Base-by-base conservation (phyloP, 2,113 vertebrate genomes). In the Pterophyllum scalare region DNA sequence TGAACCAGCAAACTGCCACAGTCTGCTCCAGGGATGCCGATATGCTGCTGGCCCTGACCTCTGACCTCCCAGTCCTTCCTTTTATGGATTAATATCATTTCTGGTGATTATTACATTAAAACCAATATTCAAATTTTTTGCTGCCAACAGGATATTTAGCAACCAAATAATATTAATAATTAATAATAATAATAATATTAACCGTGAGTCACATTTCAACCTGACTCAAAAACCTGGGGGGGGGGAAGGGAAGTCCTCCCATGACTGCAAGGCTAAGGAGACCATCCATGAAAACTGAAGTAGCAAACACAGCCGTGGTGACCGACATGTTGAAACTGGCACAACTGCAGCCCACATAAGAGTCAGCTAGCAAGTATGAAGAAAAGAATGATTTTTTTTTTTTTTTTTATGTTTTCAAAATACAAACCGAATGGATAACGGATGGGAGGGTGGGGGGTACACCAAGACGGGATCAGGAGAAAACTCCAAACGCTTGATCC, bases 251-350 rank as follows among this genome's bases (percentile, higher is more conserved):
- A 46, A 33, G 12, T 59, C 49, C 7, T 61, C 19, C 74, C 2
- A 3, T 65, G 40, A 26, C n/a, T 31, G 81, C 80, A 79, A 76
- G 57, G 80, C 85, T 62, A 31, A 72, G 56, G 77, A 81, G 58
- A 83, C 89, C 77, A 24, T 85, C 74, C 46, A 77, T 70, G 60
- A 83, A 74, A 76, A 64, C 13, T 61, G 40, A 54, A 82, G 75
- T 5, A 60, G 52, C 61, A 46, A 33, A 35, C 38, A 35, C 1
- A 33, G 12, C 33, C 40, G 54, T 74, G 40, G 20, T 54, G 79
- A 87, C 43, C 43, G 62, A 89, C 90, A 70, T 89, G 90, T 90
- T 83, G 61, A 75, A 88, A 91, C 88, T 35, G 74, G 87, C 75
- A 87, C 64, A 75, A 70, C 58, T 80, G 62, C 43, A 84, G 82